phyloP scores from a whole-genome alignment of 2,888 invertebrate species.

The Therioaphis trifolii region DNA sequence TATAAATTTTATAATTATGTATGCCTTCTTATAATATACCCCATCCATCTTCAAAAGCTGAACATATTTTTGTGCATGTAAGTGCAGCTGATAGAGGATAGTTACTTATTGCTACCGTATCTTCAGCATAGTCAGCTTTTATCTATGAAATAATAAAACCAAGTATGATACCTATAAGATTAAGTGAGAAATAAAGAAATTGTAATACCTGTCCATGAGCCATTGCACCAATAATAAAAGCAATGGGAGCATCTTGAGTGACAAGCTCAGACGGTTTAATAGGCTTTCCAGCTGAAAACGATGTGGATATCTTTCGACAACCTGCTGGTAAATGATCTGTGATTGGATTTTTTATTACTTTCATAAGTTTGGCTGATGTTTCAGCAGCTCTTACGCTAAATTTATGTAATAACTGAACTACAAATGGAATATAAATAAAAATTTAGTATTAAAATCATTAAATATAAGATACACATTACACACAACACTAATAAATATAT shows the following conservation, averaged over 20 bases:
- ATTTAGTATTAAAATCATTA: too few species aligned
- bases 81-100: slow-evolving; percentile 97
- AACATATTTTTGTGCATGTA: slow-evolving; percentile 94
- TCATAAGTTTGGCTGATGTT: slow-evolving; percentile 87
- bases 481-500: neutral
- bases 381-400: slow-evolving; percentile 91
- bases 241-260: slow-evolving; percentile 85
- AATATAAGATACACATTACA: neutral
- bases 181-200: neutral
- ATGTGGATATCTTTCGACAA: slow-evolving; percentile 88
- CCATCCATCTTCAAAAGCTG: slow-evolving; percentile 96
- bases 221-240: slow-evolving; percentile 94
- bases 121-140: slow-evolving; percentile 86
- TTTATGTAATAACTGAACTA: slow-evolving; percentile 96
- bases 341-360: slow-evolving; percentile 97
- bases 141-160: slow-evolving; percentile 69
- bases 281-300: slow-evolving; percentile 84
- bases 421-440: slow-evolving; percentile 67
- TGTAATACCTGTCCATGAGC: slow-evolving; percentile 88
- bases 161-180: neutral
- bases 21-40: slow-evolving; percentile 72
- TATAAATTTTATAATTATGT: neutral
- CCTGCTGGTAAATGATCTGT: slow-evolving; percentile 95
- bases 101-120: slow-evolving; percentile 90
- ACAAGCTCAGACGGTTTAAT: slow-evolving; percentile 81